A percentile compares a stretch with the other conserved stretches of the same genome.
Evolutionary conservation across 2,113 vertebrate genomes (phyloP).

Genomic region (Orthonyx spaldingii): DNA sequence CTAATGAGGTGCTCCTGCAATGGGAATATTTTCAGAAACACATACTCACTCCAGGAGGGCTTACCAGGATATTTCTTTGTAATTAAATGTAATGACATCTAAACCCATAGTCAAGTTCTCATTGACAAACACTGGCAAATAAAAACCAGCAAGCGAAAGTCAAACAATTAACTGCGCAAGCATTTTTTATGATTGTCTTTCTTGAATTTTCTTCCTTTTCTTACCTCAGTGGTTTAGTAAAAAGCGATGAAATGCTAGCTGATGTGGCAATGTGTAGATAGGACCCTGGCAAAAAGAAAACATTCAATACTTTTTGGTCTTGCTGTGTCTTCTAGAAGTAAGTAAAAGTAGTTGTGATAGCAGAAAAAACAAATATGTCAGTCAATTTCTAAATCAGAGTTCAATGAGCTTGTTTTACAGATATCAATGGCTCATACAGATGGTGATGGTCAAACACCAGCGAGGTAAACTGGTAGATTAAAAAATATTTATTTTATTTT

Average conservation of each 20-base stretch:
- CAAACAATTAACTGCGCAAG: background rate
- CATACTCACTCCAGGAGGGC: background rate
- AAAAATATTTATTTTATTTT: background rate
- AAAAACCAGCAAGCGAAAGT: background rate
- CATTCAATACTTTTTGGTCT: background rate
- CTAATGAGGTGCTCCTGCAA: background rate
- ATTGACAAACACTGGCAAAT: background rate
- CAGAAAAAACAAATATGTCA: background rate
- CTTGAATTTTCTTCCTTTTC: background rate
- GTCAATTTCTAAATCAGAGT: background rate
- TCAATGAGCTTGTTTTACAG: background rate
- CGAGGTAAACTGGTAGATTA: background rate
- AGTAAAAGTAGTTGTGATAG: background rate
- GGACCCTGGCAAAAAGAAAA: background rate
- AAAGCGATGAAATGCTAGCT: background rate
- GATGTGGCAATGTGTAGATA: background rate
- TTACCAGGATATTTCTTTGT: background rate
- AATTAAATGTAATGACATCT: slow-evolving; percentile 6
- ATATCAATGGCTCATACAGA: background rate
- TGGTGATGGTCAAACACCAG: background rate
- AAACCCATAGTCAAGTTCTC: background rate
- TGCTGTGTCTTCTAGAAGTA: background rate
- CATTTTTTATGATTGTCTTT: background rate
- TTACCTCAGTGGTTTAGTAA: background rate
- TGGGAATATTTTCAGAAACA: background rate